A percentile compares a stretch with the other conserved stretches of the same genome.
Conservation (phyloP, 2,113 vertebrate species). For the Chaetorhynchus papuensis region DNA sequence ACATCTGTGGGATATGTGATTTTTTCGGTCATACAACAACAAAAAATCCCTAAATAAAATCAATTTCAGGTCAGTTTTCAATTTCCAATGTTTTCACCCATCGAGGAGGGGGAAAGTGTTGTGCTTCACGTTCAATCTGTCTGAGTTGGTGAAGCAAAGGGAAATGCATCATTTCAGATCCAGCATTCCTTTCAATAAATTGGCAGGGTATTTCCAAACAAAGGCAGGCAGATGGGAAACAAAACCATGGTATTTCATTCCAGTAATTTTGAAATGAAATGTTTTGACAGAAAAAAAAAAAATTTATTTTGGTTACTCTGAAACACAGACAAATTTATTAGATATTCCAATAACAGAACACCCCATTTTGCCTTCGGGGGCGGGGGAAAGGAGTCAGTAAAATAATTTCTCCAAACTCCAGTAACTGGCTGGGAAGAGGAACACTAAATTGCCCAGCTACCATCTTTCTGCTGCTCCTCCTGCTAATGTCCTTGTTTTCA, state of each 20-base stretch:
- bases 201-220: not conserved
- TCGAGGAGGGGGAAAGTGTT: not conserved
- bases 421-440: not conserved
- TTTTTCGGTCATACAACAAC: not conserved
- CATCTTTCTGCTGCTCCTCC: not conserved
- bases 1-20: not conserved
- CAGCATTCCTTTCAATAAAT: not conserved
- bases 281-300: not conserved
- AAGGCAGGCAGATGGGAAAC: conserved; percentile 21
- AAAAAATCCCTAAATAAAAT: not conserved
- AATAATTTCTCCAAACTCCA: not conserved
- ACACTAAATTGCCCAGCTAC: not conserved
- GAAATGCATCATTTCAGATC: not conserved
- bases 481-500: not conserved
- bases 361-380: not conserved
- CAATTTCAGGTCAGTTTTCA: not conserved
- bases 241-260: not conserved
- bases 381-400: not conserved
- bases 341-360: not conserved
- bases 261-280: not conserved
- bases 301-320: not conserved
- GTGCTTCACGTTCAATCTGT: not conserved
- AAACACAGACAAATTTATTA: not conserved
- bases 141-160: not conserved
- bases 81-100: not conserved